Percentiles rank a stretch among this genome's conserved stretches.
phyloP scores from a whole-genome alignment of 2,888 invertebrate genomes.

The Suillia variegata region DNA sequence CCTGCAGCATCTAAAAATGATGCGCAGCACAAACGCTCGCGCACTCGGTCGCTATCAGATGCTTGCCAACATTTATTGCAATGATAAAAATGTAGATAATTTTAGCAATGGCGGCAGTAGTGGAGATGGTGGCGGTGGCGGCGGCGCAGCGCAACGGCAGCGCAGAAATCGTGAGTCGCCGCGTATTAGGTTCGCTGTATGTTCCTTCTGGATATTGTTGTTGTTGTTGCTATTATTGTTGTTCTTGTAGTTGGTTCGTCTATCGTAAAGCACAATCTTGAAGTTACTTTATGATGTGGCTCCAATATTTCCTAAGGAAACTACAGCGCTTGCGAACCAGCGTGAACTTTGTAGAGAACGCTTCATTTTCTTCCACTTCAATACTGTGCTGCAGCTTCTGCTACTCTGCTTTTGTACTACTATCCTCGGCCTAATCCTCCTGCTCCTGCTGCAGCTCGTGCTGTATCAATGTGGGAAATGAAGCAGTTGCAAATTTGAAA shows the following conservation, averaged over 20 bases:
- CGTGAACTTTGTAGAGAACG: no score
- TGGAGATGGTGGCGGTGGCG: background rate
- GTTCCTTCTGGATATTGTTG: background rate
- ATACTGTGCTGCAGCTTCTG: no score
- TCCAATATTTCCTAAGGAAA: background rate
- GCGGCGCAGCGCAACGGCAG: background rate
- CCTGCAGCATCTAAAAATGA: background rate
- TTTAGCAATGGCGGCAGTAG: no score
- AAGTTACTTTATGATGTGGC: slow-evolving; percentile 5
- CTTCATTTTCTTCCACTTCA: no score
- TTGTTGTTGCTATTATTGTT: background rate
- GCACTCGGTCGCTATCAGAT: background rate
- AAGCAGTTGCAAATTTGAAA: no score
- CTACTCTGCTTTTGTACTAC: no score
- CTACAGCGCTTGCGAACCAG: no score
- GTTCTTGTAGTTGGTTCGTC: background rate
- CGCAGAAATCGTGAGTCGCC: background rate
- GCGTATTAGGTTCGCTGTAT: background rate
- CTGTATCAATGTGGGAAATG: no score
- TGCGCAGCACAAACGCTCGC: background rate
- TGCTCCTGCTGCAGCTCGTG: no score
- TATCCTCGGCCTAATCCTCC: no score
- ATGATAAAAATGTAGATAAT: slow-evolving; percentile 19
- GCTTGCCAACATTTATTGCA: slow-evolving; percentile 10
- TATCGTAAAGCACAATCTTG: background rate